These are phyloP conservation scores for Emydoidea blandingii DNA, from an alignment of 2,797 vertebrate species.

Conservation along the genomic window DNA sequence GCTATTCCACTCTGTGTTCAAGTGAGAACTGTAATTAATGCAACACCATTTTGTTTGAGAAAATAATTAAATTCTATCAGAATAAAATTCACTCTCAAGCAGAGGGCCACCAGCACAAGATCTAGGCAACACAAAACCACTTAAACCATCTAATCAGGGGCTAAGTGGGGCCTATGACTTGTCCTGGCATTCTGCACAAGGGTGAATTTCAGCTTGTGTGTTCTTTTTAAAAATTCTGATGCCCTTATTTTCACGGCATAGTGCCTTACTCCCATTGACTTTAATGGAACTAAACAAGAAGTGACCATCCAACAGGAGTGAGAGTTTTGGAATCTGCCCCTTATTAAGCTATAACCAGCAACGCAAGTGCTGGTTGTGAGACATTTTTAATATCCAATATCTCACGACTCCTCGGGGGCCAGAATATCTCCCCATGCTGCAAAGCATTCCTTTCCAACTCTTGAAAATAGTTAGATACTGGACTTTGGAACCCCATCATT, in stretches of 20 bases:
- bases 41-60: not conserved
- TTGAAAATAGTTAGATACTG: not conserved
- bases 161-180: not conserved
- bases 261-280: not conserved
- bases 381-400: not conserved
- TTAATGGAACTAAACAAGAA: not conserved
- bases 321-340: not conserved
- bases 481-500: not conserved
- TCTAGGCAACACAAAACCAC: not conserved
- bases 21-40: not conserved
- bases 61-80: not conserved
- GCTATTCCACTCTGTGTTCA: not conserved
- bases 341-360: not conserved
- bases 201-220: not conserved
- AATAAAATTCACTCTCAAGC: not conserved
- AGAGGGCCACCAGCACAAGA: not conserved
- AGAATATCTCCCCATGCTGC: not conserved
- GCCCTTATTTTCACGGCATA: not conserved
- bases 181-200: not conserved
- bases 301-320: not conserved
- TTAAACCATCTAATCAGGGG: not conserved
- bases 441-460: constrained; percentile 2
- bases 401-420: not conserved
- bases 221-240: not conserved
- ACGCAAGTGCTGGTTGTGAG: not conserved